Evolutionary conservation across 2,888 invertebrate genomes (phyloP), one percentile per base, ranked within the genome.

Genomic region (Lathronympha strigana): DNA sequence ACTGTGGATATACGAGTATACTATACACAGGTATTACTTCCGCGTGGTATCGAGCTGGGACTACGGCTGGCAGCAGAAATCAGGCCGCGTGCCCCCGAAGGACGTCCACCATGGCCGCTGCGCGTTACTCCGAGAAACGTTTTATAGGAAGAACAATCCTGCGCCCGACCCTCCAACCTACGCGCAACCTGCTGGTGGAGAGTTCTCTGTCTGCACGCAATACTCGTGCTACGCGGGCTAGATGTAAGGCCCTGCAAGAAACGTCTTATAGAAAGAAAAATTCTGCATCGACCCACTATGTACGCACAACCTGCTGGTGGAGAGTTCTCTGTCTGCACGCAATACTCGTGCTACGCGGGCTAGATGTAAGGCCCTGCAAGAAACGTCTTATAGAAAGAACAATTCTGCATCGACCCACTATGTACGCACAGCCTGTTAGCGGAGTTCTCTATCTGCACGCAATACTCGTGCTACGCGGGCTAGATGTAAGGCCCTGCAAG

Each of bases 31-130:
- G 69, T 94, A 87, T 71, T 92, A 88, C 72, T 93, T 92, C 73
- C 92, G 93, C 3, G 82, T 92, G 73, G 79, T 84, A 0, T 78
- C 90, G 0, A 93, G 81, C 75, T 93, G 91, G 86, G 90, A 90
- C 72, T 94, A 94, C 80, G 94, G 94, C 1, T 94, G 94, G 94
- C 90, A 92, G 51, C 93, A 93, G 85, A 92, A 88, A 79, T 76
- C 81, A 31, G 77, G 86, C 0, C 75, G 76, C 6, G 60, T 80
- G 50, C 79, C 72, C 1, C 78, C 83, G 0, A 82, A 87, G 17
- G 87, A 93, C 68, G 76, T 85, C 11, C 88, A 92, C 76, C 86
- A 72, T 69, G 94, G 93, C 1, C 89, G 93, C 64, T 86, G 89
- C 72, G 88, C 90, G 57, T 86, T 94, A 13, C 80, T 94, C 11